A percentile compares a stretch with the other conserved stretches of the same genome.
phyloP scores from a whole-genome alignment of 2,888 invertebrate genomes.

The Sinotaia quadrata region DNA sequence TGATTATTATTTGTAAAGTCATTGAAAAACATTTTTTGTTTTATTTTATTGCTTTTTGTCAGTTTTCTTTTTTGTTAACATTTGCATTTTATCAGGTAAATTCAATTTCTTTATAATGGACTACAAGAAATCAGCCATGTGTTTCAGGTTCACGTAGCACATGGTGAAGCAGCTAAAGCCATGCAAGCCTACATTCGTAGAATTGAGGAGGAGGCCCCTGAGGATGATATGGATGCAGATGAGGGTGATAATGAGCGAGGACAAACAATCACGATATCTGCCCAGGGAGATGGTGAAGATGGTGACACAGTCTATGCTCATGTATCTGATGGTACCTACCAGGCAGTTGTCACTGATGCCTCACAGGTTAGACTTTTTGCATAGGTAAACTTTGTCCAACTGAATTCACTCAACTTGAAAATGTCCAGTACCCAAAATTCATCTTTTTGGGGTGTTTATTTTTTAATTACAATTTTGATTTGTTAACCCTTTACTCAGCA shows the following conservation, averaged over 20 bases:
- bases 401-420: neutral
- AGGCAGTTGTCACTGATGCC: constrained; percentile 56
- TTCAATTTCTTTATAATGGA: too few relatives aligned
- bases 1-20: too few relatives aligned
- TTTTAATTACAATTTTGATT: too few relatives aligned
- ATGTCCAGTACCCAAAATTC: neutral
- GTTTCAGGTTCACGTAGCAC: constrained; percentile 57
- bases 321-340: constrained; percentile 44
- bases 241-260: constrained; percentile 44
- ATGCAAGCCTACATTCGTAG: constrained; percentile 53
- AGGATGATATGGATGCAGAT: constrained; percentile 49
- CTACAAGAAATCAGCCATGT: too few relatives aligned
- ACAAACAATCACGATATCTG: constrained; percentile 43
- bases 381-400: too few relatives aligned
- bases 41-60: too few relatives aligned
- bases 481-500: too few relatives aligned
- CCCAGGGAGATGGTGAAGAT: constrained; percentile 41
- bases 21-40: too few relatives aligned
- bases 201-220: constrained; percentile 53
- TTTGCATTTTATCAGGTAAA: too few relatives aligned
- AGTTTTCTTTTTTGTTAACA: too few relatives aligned
- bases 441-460: too few relatives aligned
- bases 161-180: constrained; percentile 62
- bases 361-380: constrained; percentile 43
- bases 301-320: constrained; percentile 45